Evolutionary conservation across 1,140 invertebrate species (phyloP), one percentile per base, ranked within the genome.

Genomic region (Platyscapa corneri): DNA sequence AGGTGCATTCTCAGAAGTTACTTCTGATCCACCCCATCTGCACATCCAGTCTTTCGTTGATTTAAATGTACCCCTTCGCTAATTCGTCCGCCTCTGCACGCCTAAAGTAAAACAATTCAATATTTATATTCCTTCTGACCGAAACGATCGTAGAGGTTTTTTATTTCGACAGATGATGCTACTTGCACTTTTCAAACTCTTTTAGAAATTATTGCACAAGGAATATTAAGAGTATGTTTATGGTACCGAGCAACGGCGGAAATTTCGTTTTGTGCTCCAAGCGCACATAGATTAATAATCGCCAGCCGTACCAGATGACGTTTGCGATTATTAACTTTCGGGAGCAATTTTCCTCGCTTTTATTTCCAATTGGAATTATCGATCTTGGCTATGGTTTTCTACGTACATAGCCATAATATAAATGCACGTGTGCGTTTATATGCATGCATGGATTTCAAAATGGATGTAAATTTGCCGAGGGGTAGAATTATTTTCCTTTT

Each of bases 51-150:
- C 12, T 42, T 23, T 70, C 34, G 12, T 37, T 53, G 37, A 42
- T 56, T 84, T 27, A 72, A 12, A 42, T 30, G 7, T 16, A 79
- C 56, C 32, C 94, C 94, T n/a, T 81, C 49, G 87, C 95, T 95
- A 0, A 94, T 85, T 82, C 91, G 89, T 6, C 91, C 85, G 7
- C 95, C 95, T 85, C 94, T 91, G 83, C 95, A 95, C 65, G 95
- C 94, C 94, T 95, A 75, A 23, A 91, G 81, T 84, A 78, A 88
- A 88, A 86, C 65, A 65, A 74, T 12, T 32, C 53, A 77, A 53
- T 49, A 77, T 53, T 77, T 77, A 77, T 77, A 53, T 34, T 18
- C 34, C 27, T 5, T 27, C 27, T 10, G 6, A 14, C 20, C 18
- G 27, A 60, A 27, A 10, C 3, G 2, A 60, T 60, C 23, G 23